Conservation (phyloP, 2,888 invertebrate species). For the Stenodema calcarata region DNA sequence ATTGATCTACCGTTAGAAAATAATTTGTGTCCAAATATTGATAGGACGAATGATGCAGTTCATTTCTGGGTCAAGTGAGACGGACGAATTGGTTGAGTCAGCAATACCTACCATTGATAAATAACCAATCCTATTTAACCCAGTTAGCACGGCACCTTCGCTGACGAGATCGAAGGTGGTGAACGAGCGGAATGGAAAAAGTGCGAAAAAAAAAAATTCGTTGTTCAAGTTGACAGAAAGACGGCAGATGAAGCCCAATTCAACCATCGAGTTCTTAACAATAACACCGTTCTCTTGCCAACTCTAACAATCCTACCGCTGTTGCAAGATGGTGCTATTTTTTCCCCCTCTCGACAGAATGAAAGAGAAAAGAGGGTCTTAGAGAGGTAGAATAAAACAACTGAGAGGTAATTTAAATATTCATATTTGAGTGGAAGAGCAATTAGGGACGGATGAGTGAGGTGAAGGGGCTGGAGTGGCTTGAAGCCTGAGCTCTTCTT, state of each 20-base stretch:
- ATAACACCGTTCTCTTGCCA: not conserved
- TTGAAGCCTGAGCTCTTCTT: not conserved
- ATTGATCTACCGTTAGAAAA: no score
- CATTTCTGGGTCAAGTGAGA: no score
- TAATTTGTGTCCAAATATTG: no score
- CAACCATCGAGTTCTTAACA: not conserved
- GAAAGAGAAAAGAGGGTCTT: not conserved
- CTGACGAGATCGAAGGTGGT: no score
- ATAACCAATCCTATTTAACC: no score
- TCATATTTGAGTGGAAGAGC: conserved; percentile 32
- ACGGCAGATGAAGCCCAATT: not conserved
- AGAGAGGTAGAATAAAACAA: not conserved
- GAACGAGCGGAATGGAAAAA: no score
- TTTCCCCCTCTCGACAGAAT: not conserved
- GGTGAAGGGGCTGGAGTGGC: not conserved
- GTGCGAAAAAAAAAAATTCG: no score
- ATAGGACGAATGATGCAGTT: no score
- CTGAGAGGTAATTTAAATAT: conserved; percentile 27
- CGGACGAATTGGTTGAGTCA: no score
- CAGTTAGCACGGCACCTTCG: no score
- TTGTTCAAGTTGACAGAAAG: no score
- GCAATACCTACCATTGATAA: no score
- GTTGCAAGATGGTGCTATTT: not conserved
- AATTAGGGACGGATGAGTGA: not conserved
- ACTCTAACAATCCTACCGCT: not conserved